Base-by-base conservation (phyloP, 1,140 invertebrate genomes). In the Aplysia californica region DNA sequence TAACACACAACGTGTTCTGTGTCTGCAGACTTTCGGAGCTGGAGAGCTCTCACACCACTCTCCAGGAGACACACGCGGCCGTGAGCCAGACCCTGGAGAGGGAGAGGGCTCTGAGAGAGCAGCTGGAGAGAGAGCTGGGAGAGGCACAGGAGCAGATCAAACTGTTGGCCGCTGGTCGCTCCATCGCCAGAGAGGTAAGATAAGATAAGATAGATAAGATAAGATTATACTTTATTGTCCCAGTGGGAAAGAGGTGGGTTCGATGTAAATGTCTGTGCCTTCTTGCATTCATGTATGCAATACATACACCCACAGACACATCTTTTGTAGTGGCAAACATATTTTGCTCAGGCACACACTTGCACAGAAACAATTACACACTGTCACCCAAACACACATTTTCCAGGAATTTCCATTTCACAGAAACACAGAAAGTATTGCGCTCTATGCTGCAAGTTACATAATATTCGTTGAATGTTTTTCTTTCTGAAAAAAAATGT, bases 61-160 rank as follows among this genome's bases (percentile, higher is more conserved):
- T 76, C n/a, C 65, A 81, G 44, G 76, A 67, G 18, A 66, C 69
- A 29, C 29, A 64, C 55, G 36, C 50, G 2, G 44, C 76, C 29
- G 33, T 85, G 39, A 79, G 82, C 67, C 71, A 61, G 36, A 78
- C 65, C 29, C 69, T 85, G 71, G 41, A 65, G 15, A 75, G 56
- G 58, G 84, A 85, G 44, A 69, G 75, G 31, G 75, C 80, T 39
- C 76, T 78, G n/a, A 77, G 79, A n/a, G 56, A 69, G 33, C 79
- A 84, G 68, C 61, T 82, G 15, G 82, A 85, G 75, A 80, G 78
- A 38, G 68, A 77, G 0, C 66, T 85, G n/a, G 72, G 77, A n/a
- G 80, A 83, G 23, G 65, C 79, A 10, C 79, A 82, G 66, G 83
- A 84, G 36, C 80, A 83, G 29, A 69, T 83, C 36, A 44, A 77